Conservation (phyloP, 2,888 invertebrate species). For the Anarsia innoxiella region DNA sequence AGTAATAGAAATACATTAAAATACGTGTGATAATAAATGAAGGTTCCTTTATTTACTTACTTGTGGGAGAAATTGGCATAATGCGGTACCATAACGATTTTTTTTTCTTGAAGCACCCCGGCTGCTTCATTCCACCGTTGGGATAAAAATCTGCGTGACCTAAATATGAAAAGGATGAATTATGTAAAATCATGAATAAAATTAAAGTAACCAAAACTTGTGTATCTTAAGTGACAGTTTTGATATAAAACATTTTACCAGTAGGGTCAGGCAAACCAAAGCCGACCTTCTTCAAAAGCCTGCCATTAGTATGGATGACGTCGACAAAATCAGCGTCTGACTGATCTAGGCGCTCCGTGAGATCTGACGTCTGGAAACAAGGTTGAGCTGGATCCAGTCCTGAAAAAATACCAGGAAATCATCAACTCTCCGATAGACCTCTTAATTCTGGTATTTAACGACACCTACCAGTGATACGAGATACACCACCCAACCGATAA, state of each 20-base stretch:
- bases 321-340: conserved; percentile 77
- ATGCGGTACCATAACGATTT: conserved; percentile 43
- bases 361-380: conserved; percentile 66
- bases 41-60: conserved; percentile 35
- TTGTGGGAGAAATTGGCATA: conserved; percentile 40
- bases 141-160: conserved; percentile 81
- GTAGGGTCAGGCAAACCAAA: conserved; percentile 74
- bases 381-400: conserved; percentile 80
- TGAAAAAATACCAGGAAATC: conserved; percentile 21
- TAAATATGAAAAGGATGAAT: too few species aligned
- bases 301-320: conserved; percentile 78
- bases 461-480: conserved; percentile 66
- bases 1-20: background rate
- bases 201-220: background rate
- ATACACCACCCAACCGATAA: conserved; percentile 58
- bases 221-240: too few species aligned
- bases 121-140: conserved; percentile 80
- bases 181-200: background rate
- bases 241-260: conserved; percentile 49
- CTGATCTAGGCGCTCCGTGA: conserved; percentile 65
- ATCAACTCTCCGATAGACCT: too few species aligned
- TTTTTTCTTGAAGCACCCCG: conserved; percentile 70
- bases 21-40: background rate
- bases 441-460: too few species aligned
- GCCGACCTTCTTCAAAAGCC: conserved; percentile 66